Percentiles rank a stretch among this genome's conserved stretches.
Conservation (phyloP, 1,140 invertebrate species). For the Planococcus citri region DNA sequence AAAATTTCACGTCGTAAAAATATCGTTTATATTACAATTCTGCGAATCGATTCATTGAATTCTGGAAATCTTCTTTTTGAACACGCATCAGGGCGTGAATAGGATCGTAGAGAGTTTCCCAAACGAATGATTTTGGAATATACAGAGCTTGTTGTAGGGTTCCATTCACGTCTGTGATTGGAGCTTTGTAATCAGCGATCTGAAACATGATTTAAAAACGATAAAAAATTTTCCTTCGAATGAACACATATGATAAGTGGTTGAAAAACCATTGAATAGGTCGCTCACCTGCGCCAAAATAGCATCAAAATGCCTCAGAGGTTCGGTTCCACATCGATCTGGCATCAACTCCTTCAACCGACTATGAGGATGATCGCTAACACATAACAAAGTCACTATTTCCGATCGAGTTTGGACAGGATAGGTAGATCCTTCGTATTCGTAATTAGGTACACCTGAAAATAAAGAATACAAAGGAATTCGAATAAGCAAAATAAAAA, state of each 20-base stretch:
- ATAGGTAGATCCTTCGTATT: neutral
- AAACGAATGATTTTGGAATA: constrained; percentile 73
- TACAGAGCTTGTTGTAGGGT: constrained; percentile 91
- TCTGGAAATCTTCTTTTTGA: constrained; percentile 83
- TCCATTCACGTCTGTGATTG: constrained; percentile 62
- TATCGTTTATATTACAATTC: constrained; percentile 57
- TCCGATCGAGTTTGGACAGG: constrained; percentile 59
- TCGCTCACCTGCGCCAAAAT: constrained; percentile 21
- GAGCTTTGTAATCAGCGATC: constrained; percentile 64
- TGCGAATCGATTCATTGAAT: constrained; percentile 78
- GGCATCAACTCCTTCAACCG: constrained; percentile 91
- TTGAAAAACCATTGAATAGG: no score
- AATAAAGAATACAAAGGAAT: no score
- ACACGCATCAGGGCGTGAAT: constrained; percentile 81
- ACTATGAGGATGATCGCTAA: constrained; percentile 88
- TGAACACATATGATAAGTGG: no score
- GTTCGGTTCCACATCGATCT: constrained; percentile 79
- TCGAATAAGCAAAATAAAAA: neutral
- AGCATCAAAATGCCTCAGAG: constrained; percentile 36
- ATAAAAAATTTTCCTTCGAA: no score
- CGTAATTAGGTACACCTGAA: neutral
- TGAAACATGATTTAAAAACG: constrained; percentile 30
- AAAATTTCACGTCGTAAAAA: no score
- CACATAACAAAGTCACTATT: constrained; percentile 83
- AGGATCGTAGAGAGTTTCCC: constrained; percentile 88